These are phyloP conservation scores for Danionella cerebrum DNA, from an alignment of 2,113 vertebrate species.

Conservation along the genomic window DNA sequence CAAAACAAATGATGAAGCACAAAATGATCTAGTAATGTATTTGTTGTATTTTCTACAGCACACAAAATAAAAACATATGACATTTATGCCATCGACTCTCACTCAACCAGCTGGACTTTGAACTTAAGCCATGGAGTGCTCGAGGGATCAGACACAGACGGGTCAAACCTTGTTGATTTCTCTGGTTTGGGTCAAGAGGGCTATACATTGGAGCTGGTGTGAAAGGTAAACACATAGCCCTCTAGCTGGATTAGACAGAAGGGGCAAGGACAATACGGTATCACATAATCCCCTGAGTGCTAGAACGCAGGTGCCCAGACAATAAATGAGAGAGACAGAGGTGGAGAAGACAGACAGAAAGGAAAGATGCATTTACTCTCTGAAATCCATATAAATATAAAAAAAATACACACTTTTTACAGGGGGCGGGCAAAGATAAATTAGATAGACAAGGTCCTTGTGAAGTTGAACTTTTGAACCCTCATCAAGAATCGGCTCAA, in stretches of 20 bases:
- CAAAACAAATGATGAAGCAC: no score
- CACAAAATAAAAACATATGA: not conserved
- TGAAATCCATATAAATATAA: not conserved
- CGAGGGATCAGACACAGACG: not conserved
- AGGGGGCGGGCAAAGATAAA: not conserved
- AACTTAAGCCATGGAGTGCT: slow-evolving; percentile 2
- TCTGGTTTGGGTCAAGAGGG: slow-evolving; percentile 22
- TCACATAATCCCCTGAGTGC: slow-evolving; percentile 66
- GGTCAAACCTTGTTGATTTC: slow-evolving; percentile 21
- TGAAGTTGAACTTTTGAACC: slow-evolving; percentile 21
- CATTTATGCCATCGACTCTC: not conserved
- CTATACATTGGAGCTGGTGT: slow-evolving; percentile 17
- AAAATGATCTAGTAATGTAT: not conserved
- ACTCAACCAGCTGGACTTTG: not conserved
- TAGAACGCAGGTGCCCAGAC: slow-evolving; percentile 19
- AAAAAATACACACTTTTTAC: not conserved
- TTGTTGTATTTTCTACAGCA: not conserved
- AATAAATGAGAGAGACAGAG: slow-evolving; percentile 15
- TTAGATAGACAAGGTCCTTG: slow-evolving; percentile 13
- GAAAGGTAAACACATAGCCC: slow-evolving; percentile 23
- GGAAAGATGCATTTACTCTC: slow-evolving; percentile 4
- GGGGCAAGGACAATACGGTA: slow-evolving; percentile 65
- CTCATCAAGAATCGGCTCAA: not conserved
- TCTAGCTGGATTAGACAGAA: slow-evolving; percentile 18
- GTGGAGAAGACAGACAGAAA: not conserved